phyloP scores from a whole-genome alignment of 2,113 vertebrate genomes.

The Colaptes auratus region DNA sequence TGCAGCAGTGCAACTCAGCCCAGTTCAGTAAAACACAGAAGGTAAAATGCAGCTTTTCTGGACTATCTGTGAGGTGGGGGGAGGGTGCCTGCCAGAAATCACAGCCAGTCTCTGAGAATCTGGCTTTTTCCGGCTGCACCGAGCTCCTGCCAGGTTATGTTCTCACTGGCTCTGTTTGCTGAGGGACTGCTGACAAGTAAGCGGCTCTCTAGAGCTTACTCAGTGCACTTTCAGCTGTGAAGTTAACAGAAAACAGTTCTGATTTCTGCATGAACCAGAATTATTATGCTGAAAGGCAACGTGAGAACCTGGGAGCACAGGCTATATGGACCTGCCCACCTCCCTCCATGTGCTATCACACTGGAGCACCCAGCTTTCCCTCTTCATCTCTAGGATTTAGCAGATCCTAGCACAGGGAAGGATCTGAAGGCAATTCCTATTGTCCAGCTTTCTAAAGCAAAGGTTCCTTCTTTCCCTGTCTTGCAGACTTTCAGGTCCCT shows the following conservation, averaged over 20 bases:
- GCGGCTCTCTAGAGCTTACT: not conserved
- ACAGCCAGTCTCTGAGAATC: not conserved
- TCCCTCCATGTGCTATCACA: not conserved
- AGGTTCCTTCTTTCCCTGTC: not conserved
- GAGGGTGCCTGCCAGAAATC: not conserved
- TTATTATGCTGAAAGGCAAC: not conserved
- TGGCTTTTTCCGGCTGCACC: not conserved
- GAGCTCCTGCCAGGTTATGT: not conserved
- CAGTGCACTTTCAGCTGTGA: not conserved
- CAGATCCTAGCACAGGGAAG: not conserved
- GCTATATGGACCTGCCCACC: not conserved
- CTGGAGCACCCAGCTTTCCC: accelerated
- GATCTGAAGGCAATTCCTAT: not conserved
- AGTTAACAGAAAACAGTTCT: not conserved
- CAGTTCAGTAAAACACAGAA: not conserved
- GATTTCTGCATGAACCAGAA: not conserved
- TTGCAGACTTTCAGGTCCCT: not conserved
- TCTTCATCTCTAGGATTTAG: not conserved
- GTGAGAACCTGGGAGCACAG: not conserved
- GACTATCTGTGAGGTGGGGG: not conserved
- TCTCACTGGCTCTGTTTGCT: not conserved
- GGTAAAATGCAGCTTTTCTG: not conserved
- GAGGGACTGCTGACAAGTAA: not conserved
- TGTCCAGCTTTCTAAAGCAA: not conserved
- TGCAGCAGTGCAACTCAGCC: not conserved